A percentile compares a stretch with the other conserved stretches of the same genome.
Conservation (phyloP, 2,113 vertebrate genomes). For the Corythaixoides concolor region DNA sequence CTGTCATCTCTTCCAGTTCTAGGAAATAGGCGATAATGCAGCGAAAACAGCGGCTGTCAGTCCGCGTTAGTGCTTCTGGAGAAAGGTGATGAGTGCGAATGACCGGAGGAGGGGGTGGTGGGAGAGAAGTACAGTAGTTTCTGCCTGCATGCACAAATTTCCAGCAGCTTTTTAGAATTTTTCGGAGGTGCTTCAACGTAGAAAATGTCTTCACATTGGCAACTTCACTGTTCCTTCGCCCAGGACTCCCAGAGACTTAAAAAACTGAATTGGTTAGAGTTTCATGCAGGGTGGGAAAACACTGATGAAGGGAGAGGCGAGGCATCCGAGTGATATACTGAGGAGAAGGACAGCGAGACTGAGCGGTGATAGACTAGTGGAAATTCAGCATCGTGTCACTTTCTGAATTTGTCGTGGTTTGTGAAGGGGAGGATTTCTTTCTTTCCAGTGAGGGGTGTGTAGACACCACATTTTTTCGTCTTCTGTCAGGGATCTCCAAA, state of each 20-base stretch:
- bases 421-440: background rate
- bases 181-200: background rate
- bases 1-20: background rate
- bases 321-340: accelerated
- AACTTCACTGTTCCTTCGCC: background rate
- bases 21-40: background rate
- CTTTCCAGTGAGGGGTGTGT: background rate
- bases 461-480: background rate
- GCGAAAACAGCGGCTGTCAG: background rate
- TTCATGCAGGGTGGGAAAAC: background rate
- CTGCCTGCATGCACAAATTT: background rate
- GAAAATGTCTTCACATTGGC: background rate
- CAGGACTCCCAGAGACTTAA: background rate
- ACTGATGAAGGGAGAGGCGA: background rate
- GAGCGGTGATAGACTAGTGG: background rate
- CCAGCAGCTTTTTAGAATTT: background rate
- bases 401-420: background rate
- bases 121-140: background rate
- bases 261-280: background rate
- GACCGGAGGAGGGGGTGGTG: accelerated
- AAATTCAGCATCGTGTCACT: background rate
- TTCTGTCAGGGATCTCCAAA: background rate
- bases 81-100: background rate
- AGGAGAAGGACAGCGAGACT: background rate
- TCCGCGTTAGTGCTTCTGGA: background rate